These are phyloP conservation scores for Lophotis ruficrista DNA, from an alignment of 2,113 vertebrate species.

Conservation along the genomic window DNA sequence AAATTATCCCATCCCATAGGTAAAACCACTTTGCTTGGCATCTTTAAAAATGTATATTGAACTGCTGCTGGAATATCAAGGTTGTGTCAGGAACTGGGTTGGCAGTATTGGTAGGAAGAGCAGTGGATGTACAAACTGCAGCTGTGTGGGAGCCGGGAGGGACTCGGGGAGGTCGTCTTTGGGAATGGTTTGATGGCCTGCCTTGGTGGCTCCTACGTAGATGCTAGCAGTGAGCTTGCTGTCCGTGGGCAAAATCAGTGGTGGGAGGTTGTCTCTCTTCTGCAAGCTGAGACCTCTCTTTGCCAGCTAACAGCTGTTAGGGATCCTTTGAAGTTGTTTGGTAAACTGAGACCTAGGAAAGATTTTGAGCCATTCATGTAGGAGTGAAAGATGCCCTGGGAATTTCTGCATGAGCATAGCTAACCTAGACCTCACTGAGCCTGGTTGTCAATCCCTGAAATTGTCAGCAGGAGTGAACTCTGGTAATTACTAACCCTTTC, in stretches of 20 bases:
- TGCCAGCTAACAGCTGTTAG: neutral
- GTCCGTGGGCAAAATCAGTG: rapidly evolving
- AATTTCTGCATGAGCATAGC: neutral
- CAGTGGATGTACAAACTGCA: rapidly evolving
- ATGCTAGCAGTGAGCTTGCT: neutral
- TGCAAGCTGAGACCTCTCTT: neutral
- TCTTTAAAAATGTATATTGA: neutral
- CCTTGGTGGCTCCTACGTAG: neutral
- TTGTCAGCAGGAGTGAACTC: neutral
- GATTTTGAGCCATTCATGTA: neutral
- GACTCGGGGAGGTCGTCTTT: neutral
- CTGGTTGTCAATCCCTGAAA: neutral
- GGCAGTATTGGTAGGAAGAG: neutral
- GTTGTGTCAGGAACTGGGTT: neutral
- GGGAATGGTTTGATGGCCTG: neutral
- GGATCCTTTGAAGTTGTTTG: slow-evolving; percentile 10
- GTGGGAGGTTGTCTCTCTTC: neutral
- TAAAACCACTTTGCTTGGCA: neutral
- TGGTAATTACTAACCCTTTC: neutral
- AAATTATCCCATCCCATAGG: neutral
- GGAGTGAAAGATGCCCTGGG: neutral
- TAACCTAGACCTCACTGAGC: neutral
- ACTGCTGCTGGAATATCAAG: neutral
- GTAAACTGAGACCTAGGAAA: slow-evolving; percentile 34
- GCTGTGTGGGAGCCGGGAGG: neutral